Percentiles rank a stretch among this genome's conserved stretches.
These are phyloP conservation scores for Brachionus asplanchnoidis DNA, from an alignment of 1,140 invertebrate genomes.

Conservation along the genomic window DNA sequence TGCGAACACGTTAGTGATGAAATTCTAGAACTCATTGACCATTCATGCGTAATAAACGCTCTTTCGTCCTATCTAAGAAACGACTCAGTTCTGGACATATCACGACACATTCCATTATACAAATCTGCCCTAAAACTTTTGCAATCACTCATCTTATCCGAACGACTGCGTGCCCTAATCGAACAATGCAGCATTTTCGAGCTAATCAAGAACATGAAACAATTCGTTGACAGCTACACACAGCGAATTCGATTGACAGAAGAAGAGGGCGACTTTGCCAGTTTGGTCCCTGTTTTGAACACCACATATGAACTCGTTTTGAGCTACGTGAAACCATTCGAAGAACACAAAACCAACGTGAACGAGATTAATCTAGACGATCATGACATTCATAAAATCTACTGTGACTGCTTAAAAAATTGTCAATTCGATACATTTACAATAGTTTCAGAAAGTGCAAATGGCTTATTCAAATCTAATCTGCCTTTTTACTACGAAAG, in stretches of 20 bases:
- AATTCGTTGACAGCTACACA: slow-evolving; percentile 82
- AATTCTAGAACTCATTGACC: slow-evolving; percentile 70
- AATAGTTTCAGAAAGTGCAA: slow-evolving; percentile 74
- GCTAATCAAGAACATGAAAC: slow-evolving; percentile 76
- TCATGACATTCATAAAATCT: slow-evolving; percentile 61
- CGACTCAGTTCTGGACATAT: slow-evolving; percentile 90
- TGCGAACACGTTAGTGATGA: neutral
- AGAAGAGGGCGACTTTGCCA: slow-evolving; percentile 35
- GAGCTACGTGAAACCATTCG: slow-evolving; percentile 17
- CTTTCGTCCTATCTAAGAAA: slow-evolving; percentile 85
- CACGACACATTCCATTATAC: slow-evolving; percentile 84
- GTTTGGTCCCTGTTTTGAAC: slow-evolving; percentile 31
- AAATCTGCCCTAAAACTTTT: slow-evolving; percentile 74
- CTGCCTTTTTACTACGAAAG: slow-evolving; percentile 86
- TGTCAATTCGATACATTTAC: slow-evolving; percentile 85
- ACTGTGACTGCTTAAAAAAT: slow-evolving; percentile 77
- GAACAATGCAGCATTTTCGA: slow-evolving; percentile 60
- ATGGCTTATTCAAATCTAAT: slow-evolving; percentile 72
- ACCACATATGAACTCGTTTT: neutral
- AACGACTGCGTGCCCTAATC: slow-evolving; percentile 65
- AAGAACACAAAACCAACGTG: neutral
- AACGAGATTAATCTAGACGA: neutral
- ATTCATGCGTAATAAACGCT: slow-evolving; percentile 77
- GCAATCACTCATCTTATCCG: slow-evolving; percentile 69
- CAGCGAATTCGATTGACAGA: slow-evolving; percentile 68